phyloP scores from a whole-genome alignment of 2,797 vertebrate genomes.

The Lates japonicus region DNA sequence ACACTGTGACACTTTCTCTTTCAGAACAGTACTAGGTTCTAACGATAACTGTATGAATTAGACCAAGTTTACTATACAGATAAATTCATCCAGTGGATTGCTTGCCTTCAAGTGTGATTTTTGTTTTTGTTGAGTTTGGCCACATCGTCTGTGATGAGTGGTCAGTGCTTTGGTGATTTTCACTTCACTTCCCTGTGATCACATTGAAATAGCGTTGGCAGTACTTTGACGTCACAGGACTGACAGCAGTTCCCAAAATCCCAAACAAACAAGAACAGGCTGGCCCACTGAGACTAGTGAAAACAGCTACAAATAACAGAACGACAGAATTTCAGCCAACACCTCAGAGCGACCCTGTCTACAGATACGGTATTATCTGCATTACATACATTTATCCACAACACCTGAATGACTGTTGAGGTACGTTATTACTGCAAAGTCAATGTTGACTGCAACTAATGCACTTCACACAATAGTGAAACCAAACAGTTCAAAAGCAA shows the following conservation, averaged over 20 bases:
- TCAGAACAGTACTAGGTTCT: background rate
- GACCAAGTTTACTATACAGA: background rate
- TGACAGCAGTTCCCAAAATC: constrained; percentile 38
- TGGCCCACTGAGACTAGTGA: constrained; percentile 23
- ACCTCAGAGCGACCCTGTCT: background rate
- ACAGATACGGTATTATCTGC: constrained; percentile 22
- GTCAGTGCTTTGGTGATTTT: constrained; percentile 15
- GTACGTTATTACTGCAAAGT: background rate
- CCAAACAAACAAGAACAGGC: constrained; percentile 39
- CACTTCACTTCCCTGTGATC: constrained; percentile 21
- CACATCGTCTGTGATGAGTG: constrained; percentile 8
- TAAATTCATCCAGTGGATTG: background rate
- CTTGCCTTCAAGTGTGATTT: background rate
- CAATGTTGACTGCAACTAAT: background rate
- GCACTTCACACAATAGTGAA: background rate
- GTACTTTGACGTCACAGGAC: constrained; percentile 28
- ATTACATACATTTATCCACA: constrained; percentile 20
- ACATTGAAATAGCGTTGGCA: constrained; percentile 28
- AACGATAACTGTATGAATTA: background rate
- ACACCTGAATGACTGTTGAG: background rate
- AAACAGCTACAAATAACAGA: constrained; percentile 18
- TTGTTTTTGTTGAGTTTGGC: constrained; percentile 4
- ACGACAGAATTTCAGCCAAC: constrained; percentile 20
- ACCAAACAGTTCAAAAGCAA: background rate
- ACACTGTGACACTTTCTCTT: background rate